These are phyloP conservation scores for Netelia virgata DNA, from an alignment of 2,888 invertebrate species.

Conservation along the genomic window DNA sequence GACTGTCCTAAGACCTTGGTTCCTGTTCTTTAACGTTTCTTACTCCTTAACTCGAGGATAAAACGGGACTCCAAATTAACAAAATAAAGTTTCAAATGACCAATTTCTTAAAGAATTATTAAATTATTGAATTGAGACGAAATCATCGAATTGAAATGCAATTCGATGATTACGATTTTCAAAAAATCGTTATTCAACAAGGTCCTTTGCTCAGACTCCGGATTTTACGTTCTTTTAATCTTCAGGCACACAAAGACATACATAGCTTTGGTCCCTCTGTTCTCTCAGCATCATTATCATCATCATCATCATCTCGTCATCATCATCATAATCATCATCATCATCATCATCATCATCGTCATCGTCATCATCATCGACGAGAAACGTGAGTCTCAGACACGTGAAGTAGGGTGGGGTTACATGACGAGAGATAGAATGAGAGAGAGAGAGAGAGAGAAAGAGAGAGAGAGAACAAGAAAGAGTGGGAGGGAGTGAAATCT, in stretches of 20 bases:
- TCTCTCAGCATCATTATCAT: neutral
- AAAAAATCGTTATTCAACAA: neutral
- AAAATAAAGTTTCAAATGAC: too few species aligned
- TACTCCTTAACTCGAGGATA: neutral
- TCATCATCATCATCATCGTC: neutral
- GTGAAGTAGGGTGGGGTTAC: constrained; percentile 10
- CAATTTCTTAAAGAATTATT: too few species aligned
- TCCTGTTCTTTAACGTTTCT: neutral
- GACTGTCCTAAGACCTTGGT: neutral
- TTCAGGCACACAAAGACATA: neutral
- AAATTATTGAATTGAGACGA: too few species aligned
- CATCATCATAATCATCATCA: constrained; percentile 27
- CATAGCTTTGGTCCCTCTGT: neutral
- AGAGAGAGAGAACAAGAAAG: constrained; percentile 46
- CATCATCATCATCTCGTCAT: constrained; percentile 29
- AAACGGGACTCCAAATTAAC: neutral
- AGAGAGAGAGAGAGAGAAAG: neutral
- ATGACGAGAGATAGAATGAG: constrained; percentile 35
- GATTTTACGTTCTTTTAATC: neutral
- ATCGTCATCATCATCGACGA: constrained; percentile 21
- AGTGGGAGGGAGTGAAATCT: constrained; percentile 77
- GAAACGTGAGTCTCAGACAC: constrained; percentile 13
- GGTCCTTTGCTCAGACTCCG: neutral
- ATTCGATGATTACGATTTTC: too few species aligned
- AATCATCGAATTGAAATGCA: too few species aligned